phyloP scores from a whole-genome alignment of 2,888 invertebrate species.

The Cheilosia vernalis region DNA sequence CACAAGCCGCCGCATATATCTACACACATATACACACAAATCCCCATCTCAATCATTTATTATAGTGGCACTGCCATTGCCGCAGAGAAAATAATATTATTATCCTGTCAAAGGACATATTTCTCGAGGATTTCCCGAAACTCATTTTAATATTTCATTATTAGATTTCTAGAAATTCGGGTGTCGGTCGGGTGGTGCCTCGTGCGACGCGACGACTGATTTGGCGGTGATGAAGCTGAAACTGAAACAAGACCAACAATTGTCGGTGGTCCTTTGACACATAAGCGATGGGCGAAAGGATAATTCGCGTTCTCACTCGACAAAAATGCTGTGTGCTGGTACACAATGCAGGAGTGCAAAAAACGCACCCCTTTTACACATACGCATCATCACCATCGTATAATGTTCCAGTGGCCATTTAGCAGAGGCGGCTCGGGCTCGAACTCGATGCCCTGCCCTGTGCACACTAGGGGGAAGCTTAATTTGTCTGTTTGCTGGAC shows the following conservation, averaged over 20 bases:
- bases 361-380: slow-evolving; percentile 74
- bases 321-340: slow-evolving; percentile 9
- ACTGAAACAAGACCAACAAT: slow-evolving; percentile 52
- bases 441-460: slow-evolving; percentile 28
- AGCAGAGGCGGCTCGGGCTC: slow-evolving; percentile 58
- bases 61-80: slow-evolving; percentile 55
- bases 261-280: slow-evolving; percentile 60
- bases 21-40: slow-evolving; percentile 28
- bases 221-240: slow-evolving; percentile 19
- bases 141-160: slow-evolving; percentile 74
- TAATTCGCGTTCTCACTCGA: slow-evolving; percentile 44
- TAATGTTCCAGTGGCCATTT: slow-evolving; percentile 70
- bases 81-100: slow-evolving; percentile 71
- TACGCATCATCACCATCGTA: slow-evolving; percentile 69
- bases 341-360: slow-evolving; percentile 68
- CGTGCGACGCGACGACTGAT: slow-evolving; percentile 6
- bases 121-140: slow-evolving; percentile 71
- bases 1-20: slow-evolving; percentile 19
- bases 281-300: slow-evolving; percentile 40
- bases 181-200: neutral
- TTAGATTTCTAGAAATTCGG: slow-evolving; percentile 67
- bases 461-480: slow-evolving; percentile 68
- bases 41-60: slow-evolving; percentile 74
- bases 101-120: slow-evolving; percentile 75
- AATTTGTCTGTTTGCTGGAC: slow-evolving; percentile 75